Percentiles rank a stretch among this genome's conserved stretches.
Evolutionary conservation across 2,797 vertebrate species (phyloP).

Genomic region (Crotalus adamanteus): DNA sequence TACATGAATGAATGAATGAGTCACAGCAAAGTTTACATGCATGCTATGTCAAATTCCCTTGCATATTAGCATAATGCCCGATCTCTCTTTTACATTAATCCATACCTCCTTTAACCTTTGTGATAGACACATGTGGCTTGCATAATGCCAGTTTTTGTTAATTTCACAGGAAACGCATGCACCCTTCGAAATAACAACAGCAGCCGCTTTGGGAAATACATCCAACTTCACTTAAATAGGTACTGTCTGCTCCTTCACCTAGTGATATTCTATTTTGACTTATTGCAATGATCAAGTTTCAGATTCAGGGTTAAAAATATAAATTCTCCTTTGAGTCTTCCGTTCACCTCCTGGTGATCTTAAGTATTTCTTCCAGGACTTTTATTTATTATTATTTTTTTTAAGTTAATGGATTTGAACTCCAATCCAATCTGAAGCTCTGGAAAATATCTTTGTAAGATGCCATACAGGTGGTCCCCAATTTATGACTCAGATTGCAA

Average conservation of each 20-base stretch:
- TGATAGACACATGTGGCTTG: background rate
- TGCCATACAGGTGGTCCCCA: background rate
- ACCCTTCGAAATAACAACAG: constrained; percentile 94
- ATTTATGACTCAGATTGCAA: background rate
- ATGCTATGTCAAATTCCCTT: background rate
- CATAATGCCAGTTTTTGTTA: constrained; percentile 33
- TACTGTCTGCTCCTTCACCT: constrained; percentile 51
- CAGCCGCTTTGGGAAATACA: constrained; percentile 97
- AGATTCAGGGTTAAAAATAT: background rate
- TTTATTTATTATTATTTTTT: background rate
- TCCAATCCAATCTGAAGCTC: background rate
- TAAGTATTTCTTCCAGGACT: background rate
- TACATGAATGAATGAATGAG: background rate
- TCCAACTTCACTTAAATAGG: constrained; percentile 95
- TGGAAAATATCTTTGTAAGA: background rate
- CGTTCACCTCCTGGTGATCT: background rate
- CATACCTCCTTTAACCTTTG: background rate
- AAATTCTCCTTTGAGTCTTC: background rate
- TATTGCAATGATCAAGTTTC: background rate
- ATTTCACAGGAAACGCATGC: constrained; percentile 86
- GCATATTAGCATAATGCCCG: background rate
- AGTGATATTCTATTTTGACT: background rate
- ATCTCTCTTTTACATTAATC: background rate
- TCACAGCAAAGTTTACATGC: background rate
- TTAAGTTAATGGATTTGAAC: background rate